Base-by-base conservation (phyloP, 1,140 invertebrate genomes). In the Drosophila rhopaloa region DNA sequence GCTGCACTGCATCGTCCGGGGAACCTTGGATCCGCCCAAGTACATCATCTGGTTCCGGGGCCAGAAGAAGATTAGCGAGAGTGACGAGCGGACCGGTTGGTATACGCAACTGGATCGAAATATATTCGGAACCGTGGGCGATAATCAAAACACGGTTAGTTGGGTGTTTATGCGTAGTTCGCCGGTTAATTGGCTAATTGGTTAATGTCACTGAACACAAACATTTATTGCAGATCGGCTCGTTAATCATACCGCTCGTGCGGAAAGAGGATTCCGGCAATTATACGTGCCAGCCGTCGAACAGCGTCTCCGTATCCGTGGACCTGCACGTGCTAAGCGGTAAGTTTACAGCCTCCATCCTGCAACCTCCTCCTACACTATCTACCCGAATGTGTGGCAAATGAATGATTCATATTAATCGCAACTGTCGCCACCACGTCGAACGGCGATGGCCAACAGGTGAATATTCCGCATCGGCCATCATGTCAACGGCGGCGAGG, bases 201-300 rank as follows among this genome's bases (percentile, higher is more conserved):
- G 24, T 24, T 24, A 37, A 11, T 24, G 32, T 13, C 62, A 60
- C 46, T 56, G 43, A 82, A 48, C 53, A 47, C 29, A 43, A 27
- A 53, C 77, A 51, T 80, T 89, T 63, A 76, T 81, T 81, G 66
- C 74, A 93, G 91, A 91, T 93, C 77, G 92, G 91, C 47, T 92
- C 91, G 59, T 92, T 97, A 67, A 94, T 95, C 65, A 97, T 98
- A 90, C 95, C 95, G 90, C 95, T 95, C 82, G 91, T 92, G 62
- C 90, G 82, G 14, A 92, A 92, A 62, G 85, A 85, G 71, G 91
- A 92, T 51, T 92, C 91, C 37, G 91, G 91, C 27, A 92, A 92
- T 63, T 92, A 92, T 73, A 91, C 91, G 56, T 92, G 92, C 74
- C 88, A 89, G 73, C 92, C 92, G 27, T 92, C 91, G 57, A 92